Base-by-base conservation (phyloP, 1,140 invertebrate genomes). In the Temnothorax longispinosus region DNA sequence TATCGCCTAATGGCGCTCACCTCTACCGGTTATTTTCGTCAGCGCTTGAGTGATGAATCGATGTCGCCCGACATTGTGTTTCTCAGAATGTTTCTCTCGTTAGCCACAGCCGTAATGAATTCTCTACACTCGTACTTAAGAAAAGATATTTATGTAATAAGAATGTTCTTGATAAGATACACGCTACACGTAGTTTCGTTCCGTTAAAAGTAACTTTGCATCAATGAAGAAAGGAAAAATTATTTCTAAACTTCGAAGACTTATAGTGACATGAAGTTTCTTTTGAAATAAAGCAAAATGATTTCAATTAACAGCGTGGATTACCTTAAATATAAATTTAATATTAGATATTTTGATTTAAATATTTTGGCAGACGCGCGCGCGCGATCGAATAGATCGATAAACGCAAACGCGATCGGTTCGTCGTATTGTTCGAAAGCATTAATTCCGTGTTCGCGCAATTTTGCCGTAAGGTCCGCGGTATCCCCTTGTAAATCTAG, bases 1-100 rank as follows among this genome's bases (percentile, higher is more conserved):
- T 93, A 93, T 92, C 87, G 89, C 89, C 89, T 92, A 93, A 93
- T 89, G 88, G 74, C 85, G 64, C 72, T 86, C 88, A 89, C 88
- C 89, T 58, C 54, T 78, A 67, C 77, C 67, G 78, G 82, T 89
- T 91, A 93, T 93, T 93, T 93, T 82, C 85, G 91, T 71, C 76
- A 74, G 60, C 62, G 74, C 10, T 71, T 27, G 58, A 87, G 52
- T 90, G 85, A 90, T 89, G 88, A 84, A 89, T 87, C 77, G 89
- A 87, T 89, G 88, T 85, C 85, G 18, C 10, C 78, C 62, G 72
- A 89, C 76, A 89, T 87, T 78, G 88, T 78, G 54, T 50, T 52
- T 44, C 32, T 44, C 11, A 60, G 13, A 77, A 86, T 58, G 62
- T 85, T 60, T 32, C 54, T 72, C 52, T 86, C 77, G 54, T 78